Base-by-base conservation (phyloP, 2,888 invertebrate genomes). In the Drosophila greeni region DNA sequence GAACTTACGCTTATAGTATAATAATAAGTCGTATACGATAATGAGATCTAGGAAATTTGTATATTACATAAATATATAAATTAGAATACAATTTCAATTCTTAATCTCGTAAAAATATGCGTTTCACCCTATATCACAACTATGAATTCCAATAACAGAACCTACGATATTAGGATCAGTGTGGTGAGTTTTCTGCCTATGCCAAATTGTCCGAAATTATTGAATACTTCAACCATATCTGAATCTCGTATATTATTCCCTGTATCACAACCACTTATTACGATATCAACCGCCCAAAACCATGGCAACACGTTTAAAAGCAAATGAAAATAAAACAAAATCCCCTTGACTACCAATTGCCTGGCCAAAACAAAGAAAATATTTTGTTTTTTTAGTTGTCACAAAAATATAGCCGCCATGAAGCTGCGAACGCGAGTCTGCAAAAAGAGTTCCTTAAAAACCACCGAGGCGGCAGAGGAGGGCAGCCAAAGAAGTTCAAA, bases 361-460 rank as follows among this genome's bases (percentile, higher is more conserved):
- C 6, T 20, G 16, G 6, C 26, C 75, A 6, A 5, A 40, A 53
- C 54, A 42, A 24, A 66, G 42, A 31, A 42, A 42, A 33, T 42
- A 18, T 40, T 40, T 34, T 31, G 5, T 1, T 26, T 39, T 16
- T 23, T 39, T 2, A 20, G 12, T 42, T 26, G 8, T 2, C 1
- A 14, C 5, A 40, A 65, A 65, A 8, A 37, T 24, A 24, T 29
- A 2, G 4, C 2, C 14, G 85, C 66, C 81, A 97, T 97, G 96
- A 93, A 94, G 88, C 91, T 97, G 73, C 95, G 96, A 91, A 93
- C 94, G 74, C 92, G 93, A 40, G 89, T 94, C 66, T 92, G 93
- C 75, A 94, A 94, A 85, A 94, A 93, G 81, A 92, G 93, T 20
- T 93, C 94, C 60, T 94, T 80, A 6, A 82, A 74, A 31, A 68